Conservation (phyloP, 2,797 vertebrate species). For the Tragopan temminckii region DNA sequence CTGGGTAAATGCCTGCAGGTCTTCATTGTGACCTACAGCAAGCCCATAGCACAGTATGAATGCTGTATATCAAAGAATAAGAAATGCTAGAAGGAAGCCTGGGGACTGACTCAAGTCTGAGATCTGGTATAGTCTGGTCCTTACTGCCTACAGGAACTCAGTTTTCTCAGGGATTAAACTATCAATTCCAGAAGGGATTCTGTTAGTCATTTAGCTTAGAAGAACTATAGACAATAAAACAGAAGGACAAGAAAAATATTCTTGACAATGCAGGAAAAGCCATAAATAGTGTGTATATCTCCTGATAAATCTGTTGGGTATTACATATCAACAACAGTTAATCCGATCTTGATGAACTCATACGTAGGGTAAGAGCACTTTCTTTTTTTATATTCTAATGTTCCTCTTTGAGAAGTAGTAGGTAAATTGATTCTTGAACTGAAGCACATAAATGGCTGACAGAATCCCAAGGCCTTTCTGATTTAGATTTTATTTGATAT, state of each 20-base stretch:
- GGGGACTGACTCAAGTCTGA: not conserved
- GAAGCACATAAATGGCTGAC: accelerated
- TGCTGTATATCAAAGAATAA: not conserved
- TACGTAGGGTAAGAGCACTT: accelerated
- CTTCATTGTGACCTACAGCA: not conserved
- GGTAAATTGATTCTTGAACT: not conserved
- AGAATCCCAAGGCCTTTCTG: not conserved
- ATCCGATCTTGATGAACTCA: not conserved
- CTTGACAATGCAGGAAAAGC: not conserved
- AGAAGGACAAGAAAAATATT: not conserved
- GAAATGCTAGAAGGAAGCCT: not conserved
- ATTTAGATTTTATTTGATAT: not conserved
- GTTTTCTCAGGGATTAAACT: not conserved
- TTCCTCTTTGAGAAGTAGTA: not conserved
- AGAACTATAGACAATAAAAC: not conserved
- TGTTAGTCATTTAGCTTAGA: not conserved
- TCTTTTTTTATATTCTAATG: not conserved
- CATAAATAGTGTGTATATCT: not conserved
- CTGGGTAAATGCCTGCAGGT: not conserved
- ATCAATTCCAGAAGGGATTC: not conserved
- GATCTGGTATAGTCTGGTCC: not conserved
- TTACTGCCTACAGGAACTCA: not conserved
- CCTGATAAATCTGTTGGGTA: not conserved
- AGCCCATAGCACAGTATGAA: not conserved
- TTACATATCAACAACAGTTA: not conserved